Base-by-base conservation (phyloP, 2,888 invertebrate species). In the Synergus laeviventris region DNA sequence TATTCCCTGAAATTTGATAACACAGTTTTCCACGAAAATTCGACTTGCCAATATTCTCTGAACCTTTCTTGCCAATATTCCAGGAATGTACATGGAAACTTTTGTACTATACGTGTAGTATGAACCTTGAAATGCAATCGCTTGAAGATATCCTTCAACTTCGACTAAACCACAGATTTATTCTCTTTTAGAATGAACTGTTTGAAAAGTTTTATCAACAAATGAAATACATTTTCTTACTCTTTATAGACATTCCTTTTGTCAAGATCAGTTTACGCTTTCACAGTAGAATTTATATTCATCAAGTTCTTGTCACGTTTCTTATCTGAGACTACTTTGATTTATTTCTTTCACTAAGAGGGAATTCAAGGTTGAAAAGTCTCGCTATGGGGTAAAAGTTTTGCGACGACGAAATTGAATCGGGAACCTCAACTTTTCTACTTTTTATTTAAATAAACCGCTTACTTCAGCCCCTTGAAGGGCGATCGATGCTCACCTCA, bases 391-490 rank as follows among this genome's bases (percentile, higher is more conserved):
- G 49, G 49, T 49, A 70, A 70, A 70, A 70, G 70, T 70, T 70
- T 70, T 36, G 49, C 70, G 70, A 70, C 70, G 49, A 49, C n/a
- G 54, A 54, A 54, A 54, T 54, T 54, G 54, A 54, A 54, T 54
- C 54, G 1, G 54, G n/a, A 9, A 54, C 9, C n/a, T 54, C 54
- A 54, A 54, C 54, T 54, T 54, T 9, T 54, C 54, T n/a, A n/a
- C 49, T 49, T n/a, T 49, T 49, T 70, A 70, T 70, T 70, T 70
- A 70, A 70, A 70, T 66, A 66, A 66, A 66, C 66, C 45, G 39
- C 66, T 66, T 66, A 45, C 66, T 66, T 66, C 42, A 66, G 66
- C 45, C 66, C 42, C 14, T 42, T 45, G 16, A 24, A 54, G 18
- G 18, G 45, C 42, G 66, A 66, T 66, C 66, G 66, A 66, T 66